Base-by-base conservation (phyloP, 2,888 invertebrate genomes). In the Agrotis clavis region DNA sequence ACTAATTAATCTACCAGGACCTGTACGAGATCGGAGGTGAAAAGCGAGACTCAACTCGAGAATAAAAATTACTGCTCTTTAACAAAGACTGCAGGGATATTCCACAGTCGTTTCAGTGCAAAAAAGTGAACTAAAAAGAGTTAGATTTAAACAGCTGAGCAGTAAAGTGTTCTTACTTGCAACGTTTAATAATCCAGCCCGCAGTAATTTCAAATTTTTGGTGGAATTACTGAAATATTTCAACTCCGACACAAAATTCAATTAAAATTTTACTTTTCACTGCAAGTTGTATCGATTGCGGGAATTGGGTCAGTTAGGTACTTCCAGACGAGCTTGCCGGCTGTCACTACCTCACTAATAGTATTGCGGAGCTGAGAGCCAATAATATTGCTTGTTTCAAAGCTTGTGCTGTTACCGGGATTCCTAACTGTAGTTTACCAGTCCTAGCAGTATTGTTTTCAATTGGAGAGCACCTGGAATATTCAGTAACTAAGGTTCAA, bases 261-360 rank as follows among this genome's bases (percentile, higher is more conserved):
- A 79, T 79, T 79, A 80, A 80, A 67, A 71, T 80, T 70, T 79
- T 71, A 76, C 53, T 71, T 80, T 76, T 71, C 71, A n/a, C 25
- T 67, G 64, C 61, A 79, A 67, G 57, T 59, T 70, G 54, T 71
- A 71, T 71, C 60, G 76, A 64, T 76, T 76, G 53, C 18, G 1
- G 30, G 16, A 80, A 79, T 67, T 80, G 54, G 79, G 79, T 79
- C 79, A 76, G 67, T 5, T 54, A 57, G 45, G 51, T 76, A 65
- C 76, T 76, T 45, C 54, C 51, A 61, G 71, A 51, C 14, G 35
- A 66, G 57, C 57, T 53, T 54, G 70, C 80, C 66, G 63, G 67
- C 81, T 71, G 81, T 80, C 81, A 80, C 56, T 76, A n/a, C 18
- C n/a, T 67, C 70, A 60, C 80, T 71, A 64, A 75, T 79, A 70